phyloP scores from a whole-genome alignment of 1,140 invertebrate genomes.

The Hestina assimilis region DNA sequence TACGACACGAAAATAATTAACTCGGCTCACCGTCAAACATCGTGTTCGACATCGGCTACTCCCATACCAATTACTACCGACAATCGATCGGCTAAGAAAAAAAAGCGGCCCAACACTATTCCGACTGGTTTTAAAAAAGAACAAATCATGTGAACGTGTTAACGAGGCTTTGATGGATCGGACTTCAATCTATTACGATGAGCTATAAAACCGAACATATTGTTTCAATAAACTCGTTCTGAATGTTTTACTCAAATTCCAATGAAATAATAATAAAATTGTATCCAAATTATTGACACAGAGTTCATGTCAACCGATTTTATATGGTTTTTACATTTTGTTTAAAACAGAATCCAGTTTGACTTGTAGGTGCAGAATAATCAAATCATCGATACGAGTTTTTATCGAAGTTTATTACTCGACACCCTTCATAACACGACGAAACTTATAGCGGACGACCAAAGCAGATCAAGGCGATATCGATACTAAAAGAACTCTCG shows the following conservation, averaged over 20 bases:
- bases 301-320: background rate
- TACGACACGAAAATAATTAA: conserved; percentile 76
- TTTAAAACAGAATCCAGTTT: background rate
- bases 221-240: conserved; percentile 6
- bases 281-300: background rate
- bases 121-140: conserved; percentile 53
- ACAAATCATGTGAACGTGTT: conserved; percentile 50
- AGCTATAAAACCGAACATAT: conserved; percentile 12
- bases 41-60: conserved; percentile 69
- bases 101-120: conserved; percentile 58
- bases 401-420: conserved; percentile 39
- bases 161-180: conserved; percentile 72
- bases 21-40: conserved; percentile 61
- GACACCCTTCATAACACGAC: conserved; percentile 35
- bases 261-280: background rate
- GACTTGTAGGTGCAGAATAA: background rate
- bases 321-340: background rate
- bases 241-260: background rate
- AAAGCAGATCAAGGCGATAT: conserved; percentile 17
- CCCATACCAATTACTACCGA: conserved; percentile 71
- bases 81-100: conserved; percentile 48
- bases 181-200: conserved; percentile 48
- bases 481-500: conserved; percentile 18
- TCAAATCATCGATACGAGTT: conserved; percentile 19
- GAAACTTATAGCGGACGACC: conserved; percentile 19